Conservation (phyloP, 2,797 vertebrate species). For the Peromyscus attwateri region DNA sequence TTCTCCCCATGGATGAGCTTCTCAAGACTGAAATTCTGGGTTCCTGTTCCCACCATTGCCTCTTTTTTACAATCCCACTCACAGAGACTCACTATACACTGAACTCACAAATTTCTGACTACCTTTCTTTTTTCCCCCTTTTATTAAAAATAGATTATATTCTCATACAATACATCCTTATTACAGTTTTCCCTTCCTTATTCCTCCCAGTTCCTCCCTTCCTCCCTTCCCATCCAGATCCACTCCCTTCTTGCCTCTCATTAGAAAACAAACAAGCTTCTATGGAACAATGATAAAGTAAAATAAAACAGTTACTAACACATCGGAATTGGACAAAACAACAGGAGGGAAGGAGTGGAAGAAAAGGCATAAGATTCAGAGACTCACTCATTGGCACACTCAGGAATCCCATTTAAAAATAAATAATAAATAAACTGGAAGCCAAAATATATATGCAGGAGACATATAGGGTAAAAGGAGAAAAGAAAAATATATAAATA, state of each 20-base stretch:
- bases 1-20: neutral
- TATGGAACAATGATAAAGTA: neutral
- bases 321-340: neutral
- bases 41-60: neutral
- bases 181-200: neutral
- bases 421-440: no score
- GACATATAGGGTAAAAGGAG: neutral
- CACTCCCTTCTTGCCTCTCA: neutral
- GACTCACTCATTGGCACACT: neutral
- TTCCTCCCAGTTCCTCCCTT: neutral
- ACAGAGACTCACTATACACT: neutral
- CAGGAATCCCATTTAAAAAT: no score
- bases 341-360: neutral
- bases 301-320: neutral
- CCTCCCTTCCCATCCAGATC: neutral
- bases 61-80: neutral
- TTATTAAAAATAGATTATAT: neutral
- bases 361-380: neutral
- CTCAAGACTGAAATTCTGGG: neutral
- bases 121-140: neutral
- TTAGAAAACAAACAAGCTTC: neutral
- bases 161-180: neutral
- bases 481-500: neutral
- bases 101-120: neutral
- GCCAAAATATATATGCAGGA: neutral